phyloP scores from a whole-genome alignment of 2,113 vertebrate genomes.

The Aphelocoma coerulescens region DNA sequence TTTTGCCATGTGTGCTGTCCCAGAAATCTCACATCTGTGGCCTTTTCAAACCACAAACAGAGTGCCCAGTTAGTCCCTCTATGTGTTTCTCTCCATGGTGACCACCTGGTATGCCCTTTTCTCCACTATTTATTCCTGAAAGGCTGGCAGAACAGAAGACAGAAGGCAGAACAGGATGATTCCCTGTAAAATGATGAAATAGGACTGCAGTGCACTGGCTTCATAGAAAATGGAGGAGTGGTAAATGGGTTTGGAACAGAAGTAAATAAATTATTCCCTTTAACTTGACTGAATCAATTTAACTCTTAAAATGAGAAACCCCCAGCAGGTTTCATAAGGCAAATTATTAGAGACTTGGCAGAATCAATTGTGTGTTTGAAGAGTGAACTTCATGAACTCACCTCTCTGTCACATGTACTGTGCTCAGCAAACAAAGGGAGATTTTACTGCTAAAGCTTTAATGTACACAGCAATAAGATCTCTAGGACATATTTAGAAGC shows the following conservation, averaged over 20 bases:
- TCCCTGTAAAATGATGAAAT: neutral
- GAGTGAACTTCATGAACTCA: neutral
- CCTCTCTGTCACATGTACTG: neutral
- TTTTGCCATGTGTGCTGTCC: neutral
- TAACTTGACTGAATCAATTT: neutral
- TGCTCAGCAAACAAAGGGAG: conserved; percentile 13
- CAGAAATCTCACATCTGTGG: neutral
- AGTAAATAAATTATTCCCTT: neutral
- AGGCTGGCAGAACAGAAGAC: neutral
- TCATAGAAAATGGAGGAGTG: neutral
- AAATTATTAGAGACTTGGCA: neutral
- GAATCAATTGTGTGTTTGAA: conserved; percentile 5
- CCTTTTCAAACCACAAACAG: neutral
- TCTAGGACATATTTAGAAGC: neutral
- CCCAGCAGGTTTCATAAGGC: neutral
- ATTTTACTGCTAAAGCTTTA: conserved; percentile 3
- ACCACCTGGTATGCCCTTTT: neutral
- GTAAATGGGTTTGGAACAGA: neutral
- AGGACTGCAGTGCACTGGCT: neutral
- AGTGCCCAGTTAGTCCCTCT: neutral
- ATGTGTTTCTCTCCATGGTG: neutral
- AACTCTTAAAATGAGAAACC: neutral
- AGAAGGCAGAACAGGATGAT: neutral
- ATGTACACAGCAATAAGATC: neutral
- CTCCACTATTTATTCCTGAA: neutral